phyloP scores from a whole-genome alignment of 2,888 invertebrate species.

The Hybos culiciformis region DNA sequence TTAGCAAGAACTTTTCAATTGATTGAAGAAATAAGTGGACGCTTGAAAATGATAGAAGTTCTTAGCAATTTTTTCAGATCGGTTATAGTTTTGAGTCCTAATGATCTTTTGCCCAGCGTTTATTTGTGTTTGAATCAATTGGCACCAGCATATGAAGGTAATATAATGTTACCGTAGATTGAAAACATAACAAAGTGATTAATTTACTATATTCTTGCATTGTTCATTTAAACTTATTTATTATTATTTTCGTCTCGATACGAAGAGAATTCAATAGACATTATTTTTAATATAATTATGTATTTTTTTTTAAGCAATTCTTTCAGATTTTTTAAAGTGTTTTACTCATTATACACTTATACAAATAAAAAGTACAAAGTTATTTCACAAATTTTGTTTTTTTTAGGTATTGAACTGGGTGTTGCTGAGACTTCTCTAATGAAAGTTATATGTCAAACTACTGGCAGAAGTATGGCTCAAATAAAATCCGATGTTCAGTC shows the following conservation, averaged over 20 bases:
- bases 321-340: too few species aligned
- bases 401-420: slow-evolving; percentile 63
- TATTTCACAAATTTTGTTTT: not conserved
- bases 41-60: slow-evolving; percentile 84
- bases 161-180: slow-evolving; percentile 11
- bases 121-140: slow-evolving; percentile 93
- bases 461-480: slow-evolving; percentile 71
- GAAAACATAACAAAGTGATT: too few species aligned
- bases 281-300: too few species aligned
- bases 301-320: too few species aligned
- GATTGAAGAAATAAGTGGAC: slow-evolving; percentile 72
- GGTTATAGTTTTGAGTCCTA: slow-evolving; percentile 72
- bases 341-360: slow-evolving; percentile 3
- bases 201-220: too few species aligned
- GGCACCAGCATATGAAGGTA: slow-evolving; percentile 90
- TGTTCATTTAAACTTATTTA: too few species aligned
- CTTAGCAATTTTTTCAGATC: slow-evolving; percentile 86
- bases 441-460: slow-evolving; percentile 85
- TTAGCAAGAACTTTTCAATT: slow-evolving; percentile 78
- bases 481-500: slow-evolving; percentile 47
- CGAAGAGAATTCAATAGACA: too few species aligned
- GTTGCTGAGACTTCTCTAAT: slow-evolving; percentile 87
- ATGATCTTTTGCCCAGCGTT: slow-evolving; percentile 79
- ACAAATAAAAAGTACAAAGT: not conserved
- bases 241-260: too few species aligned